Percentiles rank a stretch among this genome's conserved stretches.
phyloP scores from a whole-genome alignment of 2,113 vertebrate genomes.

The Toxostoma redivivum region DNA sequence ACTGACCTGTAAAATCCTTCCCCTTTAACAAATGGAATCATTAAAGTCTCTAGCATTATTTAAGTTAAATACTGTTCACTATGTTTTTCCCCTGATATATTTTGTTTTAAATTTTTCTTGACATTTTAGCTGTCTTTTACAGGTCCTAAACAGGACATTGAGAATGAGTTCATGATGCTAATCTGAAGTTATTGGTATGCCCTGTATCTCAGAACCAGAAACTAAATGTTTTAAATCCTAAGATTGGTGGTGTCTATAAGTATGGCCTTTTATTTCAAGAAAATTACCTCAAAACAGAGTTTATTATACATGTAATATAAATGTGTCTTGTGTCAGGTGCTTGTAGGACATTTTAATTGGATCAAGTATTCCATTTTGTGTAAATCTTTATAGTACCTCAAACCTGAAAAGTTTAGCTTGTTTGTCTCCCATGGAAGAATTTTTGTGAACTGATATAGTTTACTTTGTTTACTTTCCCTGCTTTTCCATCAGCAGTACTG shows the following conservation, averaged over 20 bases:
- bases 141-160: not conserved
- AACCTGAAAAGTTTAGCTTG: not conserved
- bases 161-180: not conserved
- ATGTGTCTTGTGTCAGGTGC: not conserved
- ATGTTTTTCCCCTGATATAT: accelerated
- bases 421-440: not conserved
- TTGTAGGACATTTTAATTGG: not conserved
- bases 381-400: not conserved
- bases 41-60: slow-evolving; percentile 1
- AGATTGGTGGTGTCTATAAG: not conserved
- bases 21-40: not conserved
- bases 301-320: not conserved
- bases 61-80: not conserved
- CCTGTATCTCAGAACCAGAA: not conserved
- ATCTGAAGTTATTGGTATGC: not conserved
- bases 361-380: not conserved
- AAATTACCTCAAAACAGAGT: not conserved
- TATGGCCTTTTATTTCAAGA: not conserved
- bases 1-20: not conserved
- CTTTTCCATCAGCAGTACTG: not conserved
- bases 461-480: not conserved
- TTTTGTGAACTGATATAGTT: not conserved
- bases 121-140: not conserved
- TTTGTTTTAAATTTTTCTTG: not conserved
- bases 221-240: not conserved